Base-by-base conservation (phyloP, 1,140 invertebrate species). In the Aphaenogaster rudis region DNA sequence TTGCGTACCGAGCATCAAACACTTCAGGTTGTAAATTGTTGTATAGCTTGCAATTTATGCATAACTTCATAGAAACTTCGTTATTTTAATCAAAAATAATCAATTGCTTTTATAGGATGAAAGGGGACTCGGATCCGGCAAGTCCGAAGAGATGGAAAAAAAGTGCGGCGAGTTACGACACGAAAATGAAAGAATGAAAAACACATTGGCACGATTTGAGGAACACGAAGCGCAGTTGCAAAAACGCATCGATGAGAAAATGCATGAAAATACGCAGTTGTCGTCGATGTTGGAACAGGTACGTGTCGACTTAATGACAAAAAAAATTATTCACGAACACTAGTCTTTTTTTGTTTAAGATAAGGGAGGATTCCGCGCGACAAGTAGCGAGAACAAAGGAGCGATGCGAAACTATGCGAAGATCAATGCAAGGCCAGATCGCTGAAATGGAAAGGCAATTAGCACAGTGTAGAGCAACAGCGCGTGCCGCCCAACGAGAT, bases 351-450 rank as follows among this genome's bases (percentile, higher is more conserved):
- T 45, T 1, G 4, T 67, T 28, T 57, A 88, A 95, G 42, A 95
- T 97, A 9, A 94, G 97, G 4, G 97, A 97, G 72, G 97, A 98
- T 89, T 97, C 97, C 0, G 97, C 97, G 0, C 95, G 97, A 66
- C 97, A 97, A 85, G 96, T 98, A 0, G 96, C 96, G 2, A 95
- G 97, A 17, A 96, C 96, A 11, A 97, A 97, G 84, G 97, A 97
- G 69, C 95, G 97, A 54, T 96, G 96, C 11, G 97, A 98, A 86
- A 95, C 95, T 2, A 94, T 96, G 2, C 95, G 96, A 52, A 93
- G 95, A 88, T 95, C 95, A 13, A 95, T 97, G 92, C 97, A 97
- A 92, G 96, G 96, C 36, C 96, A 97, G 90, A 96, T 97, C 39
- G 95, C 96, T 1, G 97, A 97, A 86, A 93, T 97, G 91, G 97